Conservation (phyloP, 2,888 invertebrate genomes). For the Augiades crinisus region DNA sequence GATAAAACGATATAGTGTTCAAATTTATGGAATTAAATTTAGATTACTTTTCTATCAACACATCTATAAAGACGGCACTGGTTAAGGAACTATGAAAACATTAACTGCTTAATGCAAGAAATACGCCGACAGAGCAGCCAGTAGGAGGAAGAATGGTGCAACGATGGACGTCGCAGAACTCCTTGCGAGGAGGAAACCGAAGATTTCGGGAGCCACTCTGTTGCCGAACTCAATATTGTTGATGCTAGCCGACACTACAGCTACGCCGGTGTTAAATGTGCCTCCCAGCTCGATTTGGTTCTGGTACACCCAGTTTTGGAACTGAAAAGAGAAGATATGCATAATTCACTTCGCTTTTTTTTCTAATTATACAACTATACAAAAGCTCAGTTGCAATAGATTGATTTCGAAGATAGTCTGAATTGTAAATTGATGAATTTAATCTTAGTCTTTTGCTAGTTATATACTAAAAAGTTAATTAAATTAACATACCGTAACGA, state of each 20-base stretch:
- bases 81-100: no score
- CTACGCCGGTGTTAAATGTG: constrained; percentile 45
- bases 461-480: neutral
- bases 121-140: constrained; percentile 46
- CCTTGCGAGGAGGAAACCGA: constrained; percentile 39
- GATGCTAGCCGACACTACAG: constrained; percentile 46
- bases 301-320: constrained; percentile 59
- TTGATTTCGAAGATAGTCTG: no score
- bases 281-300: constrained; percentile 48
- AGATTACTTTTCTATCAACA: no score
- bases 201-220: constrained; percentile 44
- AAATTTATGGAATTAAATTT: no score
- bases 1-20: no score
- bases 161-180: constrained; percentile 46
- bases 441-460: no score
- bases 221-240: constrained; percentile 62
- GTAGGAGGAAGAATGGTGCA: constrained; percentile 48
- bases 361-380: no score
- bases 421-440: no score
- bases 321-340: constrained; percentile 44
- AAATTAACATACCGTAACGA: constrained; percentile 42
- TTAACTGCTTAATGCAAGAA: constrained; percentile 44
- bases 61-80: neutral
- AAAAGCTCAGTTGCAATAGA: no score
- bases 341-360: no score